Base-by-base conservation (phyloP, 2,888 invertebrate genomes). In the Trachelus troglodyta region DNA sequence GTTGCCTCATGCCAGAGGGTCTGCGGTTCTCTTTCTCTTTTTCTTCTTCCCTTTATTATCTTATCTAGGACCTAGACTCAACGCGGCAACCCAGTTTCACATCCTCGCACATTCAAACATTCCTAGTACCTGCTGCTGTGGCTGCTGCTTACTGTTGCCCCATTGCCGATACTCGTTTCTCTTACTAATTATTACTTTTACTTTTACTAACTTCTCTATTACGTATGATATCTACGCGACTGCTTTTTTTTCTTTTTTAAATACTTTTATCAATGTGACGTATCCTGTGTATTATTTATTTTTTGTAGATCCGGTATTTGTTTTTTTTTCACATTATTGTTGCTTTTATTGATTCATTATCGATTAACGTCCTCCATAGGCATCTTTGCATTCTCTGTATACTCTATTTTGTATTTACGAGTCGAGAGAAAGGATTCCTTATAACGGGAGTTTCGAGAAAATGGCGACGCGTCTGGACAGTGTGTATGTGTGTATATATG, bases 71-170 rank as follows among this genome's bases (percentile, higher is more conserved):
- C 82, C 80, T 83, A 86, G 87, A 88, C 87, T 90, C 88, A 84
- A 83, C 83, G 88, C 88, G 87, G 87, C 87, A 88, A 86, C 86
- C 87, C 86, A 89, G 85, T 86, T 85, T 88, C 86, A 89, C 87
- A 88, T 88, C 89, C 89, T 90, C 89, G 88, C 89, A 89, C 87
- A 89, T 89, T 88, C 56, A 56, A 56, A 56, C 56, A 56, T 56
- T 56, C 23, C 23, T 56, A 89, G 88, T 88, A 87, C 89, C 87
- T 81, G 80, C 81, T 79, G 69, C 33, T 81, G 56, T 0, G 56
- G 23, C 71, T 34, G 80, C 75, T 77, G 78, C 80, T 79, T 79
- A 84, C 85, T 85, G 84, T 85, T 85, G 83, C 83, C 85, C 80
- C 79, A 81, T 81, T 86, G 84, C 79, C 74, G 76, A 73, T 81